phyloP scores from a whole-genome alignment of 2,113 vertebrate genomes.

The Cyprinodon brontotheroides region DNA sequence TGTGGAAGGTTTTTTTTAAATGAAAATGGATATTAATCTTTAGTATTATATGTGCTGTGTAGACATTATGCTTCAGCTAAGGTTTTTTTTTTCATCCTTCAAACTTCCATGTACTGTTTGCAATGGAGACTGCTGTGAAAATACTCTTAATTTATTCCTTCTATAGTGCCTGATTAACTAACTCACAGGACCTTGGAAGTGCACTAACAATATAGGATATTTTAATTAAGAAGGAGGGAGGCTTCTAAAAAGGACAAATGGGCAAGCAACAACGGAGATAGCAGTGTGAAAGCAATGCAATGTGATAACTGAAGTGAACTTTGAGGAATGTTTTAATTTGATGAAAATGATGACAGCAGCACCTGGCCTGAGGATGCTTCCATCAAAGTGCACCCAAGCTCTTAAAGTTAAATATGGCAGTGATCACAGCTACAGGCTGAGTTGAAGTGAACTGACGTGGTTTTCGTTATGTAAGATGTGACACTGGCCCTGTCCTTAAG shows the following conservation, averaged over 20 bases:
- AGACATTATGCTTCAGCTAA: conserved; percentile 48
- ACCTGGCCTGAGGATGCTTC: conserved; percentile 9
- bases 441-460: conserved; percentile 30
- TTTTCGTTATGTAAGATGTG: conserved; percentile 41
- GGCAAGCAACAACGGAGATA: not conserved
- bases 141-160: conserved; percentile 38
- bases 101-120: conserved; percentile 26
- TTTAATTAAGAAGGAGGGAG: not conserved
- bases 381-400: conserved; percentile 23
- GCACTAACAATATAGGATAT: not conserved
- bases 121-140: conserved; percentile 24
- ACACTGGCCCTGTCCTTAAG: conserved; percentile 23
- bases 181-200: conserved; percentile 7
- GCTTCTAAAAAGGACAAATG: not conserved
- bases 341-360: conserved; percentile 24
- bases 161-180: conserved; percentile 4
- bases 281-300: not conserved
- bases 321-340: not conserved
- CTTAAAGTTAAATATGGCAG: conserved; percentile 54
- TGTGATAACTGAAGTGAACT: conserved; percentile 13
- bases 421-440: conserved; percentile 36
- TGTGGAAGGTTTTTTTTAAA: conserved; percentile 30
- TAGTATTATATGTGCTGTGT: conserved; percentile 29
- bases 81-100: conserved; percentile 54
- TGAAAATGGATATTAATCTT: conserved; percentile 33